Evolutionary conservation across 1,140 invertebrate genomes (phyloP), one percentile per base, ranked within the genome.

Genomic region (Macrobrachium rosenbergii): DNA sequence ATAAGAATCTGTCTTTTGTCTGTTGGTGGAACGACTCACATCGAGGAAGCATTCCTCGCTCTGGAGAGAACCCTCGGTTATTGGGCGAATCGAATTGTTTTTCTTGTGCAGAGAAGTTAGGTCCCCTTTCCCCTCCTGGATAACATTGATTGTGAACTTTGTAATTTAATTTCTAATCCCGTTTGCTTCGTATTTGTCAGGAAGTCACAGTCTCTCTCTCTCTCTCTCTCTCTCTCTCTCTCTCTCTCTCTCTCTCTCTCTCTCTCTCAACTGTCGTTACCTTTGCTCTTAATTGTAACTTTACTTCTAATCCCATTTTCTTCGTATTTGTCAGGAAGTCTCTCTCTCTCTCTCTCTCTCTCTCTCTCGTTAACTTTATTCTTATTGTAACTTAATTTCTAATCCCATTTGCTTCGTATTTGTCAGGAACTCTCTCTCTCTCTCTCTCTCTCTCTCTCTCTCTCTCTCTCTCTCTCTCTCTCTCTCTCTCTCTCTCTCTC

Each of bases 271-370:
- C 0, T 69, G 19, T 43, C n/a, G 43, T 60, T 67, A 17, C 16
- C 37, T 43, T 45, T 2, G 0, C 28, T 75, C 28, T 75, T 37
- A 2, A 10, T 43, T 12, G 43, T 45, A 45, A 12, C 52, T 19
- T 58, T 10, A 2, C 2, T 45, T 6, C 45, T 14, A 0, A 21
- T 19, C 11, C 45, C 59, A n/a, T n/a, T n/a, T 11, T n/a, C 45
- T 59, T n/a, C 2, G 3, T 58, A 6, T n/a, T 8, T 78, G 16
- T 59, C 76, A 58, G 16, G 52, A 43, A 21, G n/a, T 78, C 76
- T 78, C 76, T 59, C 76, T 78, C 45, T 78, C 45, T 77, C 45
- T 77, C 75, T 58, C 19, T 77, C 75, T 77, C 75, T 77, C 19
- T 77, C 52, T 77, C 45, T 77, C 69, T 73, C 21, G 28, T 19